Base-by-base conservation (phyloP, 2,888 invertebrate genomes). In the Tineola bisselliella region DNA sequence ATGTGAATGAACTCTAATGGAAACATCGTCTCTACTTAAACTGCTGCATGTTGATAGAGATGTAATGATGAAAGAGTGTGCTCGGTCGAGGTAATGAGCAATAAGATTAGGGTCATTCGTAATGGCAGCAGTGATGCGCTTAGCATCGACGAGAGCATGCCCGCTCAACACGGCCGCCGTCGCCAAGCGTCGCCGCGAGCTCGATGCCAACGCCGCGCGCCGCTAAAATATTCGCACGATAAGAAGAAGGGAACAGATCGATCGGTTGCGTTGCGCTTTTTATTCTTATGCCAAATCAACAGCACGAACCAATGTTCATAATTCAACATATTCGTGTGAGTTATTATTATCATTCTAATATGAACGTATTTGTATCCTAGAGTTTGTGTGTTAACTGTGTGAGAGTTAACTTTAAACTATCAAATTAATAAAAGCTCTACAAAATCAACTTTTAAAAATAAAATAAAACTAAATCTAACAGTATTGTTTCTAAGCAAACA, bases 211-310 rank as follows among this genome's bases (percentile, higher is more conserved):
- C 81, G 86, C 78, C 88, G 87, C 88, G 88, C 89, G 89, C 84
- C 87, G 88, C 73, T 72, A 86, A 86, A 87, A 86, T 84, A 87
- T 86, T 84, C 77, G 84, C 84, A 82, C 84, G 86, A 86, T 86
- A 84, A 87, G 84, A 84, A 84, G 83, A 83, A 84, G 84, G 84
- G 84, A 81, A 83, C 80, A 84, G 84, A 86, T 86, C 86, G 86
- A 84, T 86, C 77, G 81, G 70, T 76, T 71, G 78, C 81, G 77
- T 80, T 84, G 84, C 83, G 84, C 81, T 84, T 84, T 80, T 84
- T 81, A 80, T 83, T 82, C 31, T 33, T 48, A 48, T 48, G 48
- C 15, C 15, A 13, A 48, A 48, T 48, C 38, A 38, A 38, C 38
- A 38, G 11, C 25, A 25, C 2, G 6, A 25, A 25, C 25, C 25